Percentiles rank a stretch among this genome's conserved stretches.
Evolutionary conservation across 2,888 invertebrate species (phyloP).

Genomic region (Thereva unica): DNA sequence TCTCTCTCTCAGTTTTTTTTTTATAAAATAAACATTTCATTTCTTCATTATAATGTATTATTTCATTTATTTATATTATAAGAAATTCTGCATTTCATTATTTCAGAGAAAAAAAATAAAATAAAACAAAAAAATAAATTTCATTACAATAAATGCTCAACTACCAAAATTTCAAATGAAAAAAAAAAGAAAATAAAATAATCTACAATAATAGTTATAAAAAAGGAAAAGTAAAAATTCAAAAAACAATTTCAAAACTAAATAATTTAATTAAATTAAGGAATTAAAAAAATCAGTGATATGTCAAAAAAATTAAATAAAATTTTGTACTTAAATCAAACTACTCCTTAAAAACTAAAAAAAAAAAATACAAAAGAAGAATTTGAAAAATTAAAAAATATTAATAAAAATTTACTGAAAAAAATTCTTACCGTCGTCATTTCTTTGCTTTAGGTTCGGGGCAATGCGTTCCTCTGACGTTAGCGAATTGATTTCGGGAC

Average conservation of each 20-base stretch:
- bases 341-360: background rate
- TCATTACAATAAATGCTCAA: constrained; percentile 9
- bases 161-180: constrained; percentile 16
- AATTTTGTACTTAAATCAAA: constrained; percentile 12
- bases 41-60: background rate
- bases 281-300: constrained; percentile 5
- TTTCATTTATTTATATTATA: background rate
- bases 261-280: background rate
- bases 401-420: constrained; percentile 23
- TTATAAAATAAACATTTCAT: no score
- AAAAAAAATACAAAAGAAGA: constrained; percentile 15
- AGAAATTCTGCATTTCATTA: background rate
- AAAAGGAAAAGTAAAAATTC: background rate
- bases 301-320: constrained; percentile 13
- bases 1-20: no score
- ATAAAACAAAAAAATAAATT: background rate
- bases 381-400: constrained; percentile 2
- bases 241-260: background rate
- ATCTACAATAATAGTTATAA: background rate
- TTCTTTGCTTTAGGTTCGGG: constrained; percentile 39
- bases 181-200: constrained; percentile 12
- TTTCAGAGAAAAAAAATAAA: constrained; percentile 3
- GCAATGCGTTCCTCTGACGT: constrained; percentile 61
- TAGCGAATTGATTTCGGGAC: constrained; percentile 70
- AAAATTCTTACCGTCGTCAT: constrained; percentile 49